Conservation (phyloP, 2,113 vertebrate genomes). For the Ameiurus melas region DNA sequence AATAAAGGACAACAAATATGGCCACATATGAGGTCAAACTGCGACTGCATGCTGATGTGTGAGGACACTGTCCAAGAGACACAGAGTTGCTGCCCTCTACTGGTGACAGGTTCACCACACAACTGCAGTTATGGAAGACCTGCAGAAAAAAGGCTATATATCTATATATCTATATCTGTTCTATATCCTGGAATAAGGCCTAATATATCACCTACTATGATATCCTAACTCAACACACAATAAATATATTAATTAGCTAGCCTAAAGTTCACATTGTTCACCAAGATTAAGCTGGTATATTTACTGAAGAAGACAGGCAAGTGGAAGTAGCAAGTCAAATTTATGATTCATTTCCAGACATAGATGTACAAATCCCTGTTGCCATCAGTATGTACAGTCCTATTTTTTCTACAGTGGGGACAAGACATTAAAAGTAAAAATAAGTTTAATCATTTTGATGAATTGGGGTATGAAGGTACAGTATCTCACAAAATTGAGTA, state of each 20-base stretch:
- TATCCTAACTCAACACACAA: too few species aligned
- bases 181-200: background rate
- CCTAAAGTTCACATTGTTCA: too few species aligned
- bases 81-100: constrained; percentile 73
- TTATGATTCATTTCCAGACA: too few species aligned
- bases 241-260: too few species aligned
- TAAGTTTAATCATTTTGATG: background rate
- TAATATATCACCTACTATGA: background rate
- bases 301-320: too few species aligned
- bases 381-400: too few species aligned
- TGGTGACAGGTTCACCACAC: constrained; percentile 69
- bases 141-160: constrained; percentile 49
- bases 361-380: too few species aligned
- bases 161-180: background rate
- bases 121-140: constrained; percentile 91
- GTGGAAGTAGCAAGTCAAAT: too few species aligned
- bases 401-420: too few species aligned
- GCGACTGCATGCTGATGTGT: constrained; percentile 67
- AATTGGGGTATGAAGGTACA: background rate
- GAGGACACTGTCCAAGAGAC: constrained; percentile 80
- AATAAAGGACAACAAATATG: constrained; percentile 71
- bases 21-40: constrained; percentile 79
- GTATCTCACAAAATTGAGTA: too few species aligned
- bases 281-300: too few species aligned
- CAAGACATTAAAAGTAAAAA: too few species aligned